Base-by-base conservation (phyloP, 2,888 invertebrate genomes). In the Protonemura montana region DNA sequence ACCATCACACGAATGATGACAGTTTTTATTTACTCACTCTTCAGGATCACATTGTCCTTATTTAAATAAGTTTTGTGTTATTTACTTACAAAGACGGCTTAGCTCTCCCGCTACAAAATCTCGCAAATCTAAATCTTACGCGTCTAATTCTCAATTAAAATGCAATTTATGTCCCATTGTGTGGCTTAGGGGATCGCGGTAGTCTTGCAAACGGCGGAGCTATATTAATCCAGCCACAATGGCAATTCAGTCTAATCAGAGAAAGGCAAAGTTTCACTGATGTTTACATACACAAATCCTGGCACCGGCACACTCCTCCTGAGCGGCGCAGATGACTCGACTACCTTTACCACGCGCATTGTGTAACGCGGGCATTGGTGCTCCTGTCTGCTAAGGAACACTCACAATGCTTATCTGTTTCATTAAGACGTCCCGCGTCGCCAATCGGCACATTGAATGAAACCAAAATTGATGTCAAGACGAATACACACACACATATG, bases 61-160 rank as follows among this genome's bases (percentile, higher is more conserved):
- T 59, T 7, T 59, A 59, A 59, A 59, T 59, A 59, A 59, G 6
- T 3, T 59, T 59, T 59, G 59, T 59, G 2, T 59, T 59, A 59
- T 59, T 59, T 59, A 59, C 59, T 59, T 59, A 59, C 59, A 59
- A 59, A 59, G 59, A 7, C 59, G 21, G 59, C 59, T 59, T 59
- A 59, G 59, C 59, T 21, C 59, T 59, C 16, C 59, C 13, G 59
- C 59, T 21, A 59, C 16, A 13, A 59, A 59, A 7, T 59, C 59
- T 59, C 59, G 13, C 59, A 59, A 59, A 59, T 59, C 13, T 59
- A 59, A 59, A 59, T 59, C 59, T 59, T 21, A 6, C 13, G 13
- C 59, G 59, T 21, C 59, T 59, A 59, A 59, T 59, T 59, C 59
- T 59, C 59, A 59, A 59, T 59, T 59, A 59, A 59, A 59, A 59